Evolutionary conservation across 2,888 invertebrate genomes (phyloP).

Genomic region (Ectemnius cavifrons): DNA sequence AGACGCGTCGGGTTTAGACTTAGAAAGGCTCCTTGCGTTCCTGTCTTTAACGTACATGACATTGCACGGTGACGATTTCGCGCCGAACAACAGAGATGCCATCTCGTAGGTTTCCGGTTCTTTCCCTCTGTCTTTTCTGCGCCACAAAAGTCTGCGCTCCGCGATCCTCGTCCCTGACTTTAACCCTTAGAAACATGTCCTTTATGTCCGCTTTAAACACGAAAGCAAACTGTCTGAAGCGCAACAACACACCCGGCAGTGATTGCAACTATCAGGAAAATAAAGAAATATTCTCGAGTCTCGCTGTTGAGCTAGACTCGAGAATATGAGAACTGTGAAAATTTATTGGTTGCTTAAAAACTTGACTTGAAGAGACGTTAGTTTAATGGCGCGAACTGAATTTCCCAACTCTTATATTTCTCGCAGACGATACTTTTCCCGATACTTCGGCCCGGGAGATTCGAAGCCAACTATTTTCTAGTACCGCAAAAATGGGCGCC

Average conservation of each 20-base stretch:
- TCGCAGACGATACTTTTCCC: no score
- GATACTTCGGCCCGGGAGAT: no score
- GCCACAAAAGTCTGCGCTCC: background rate
- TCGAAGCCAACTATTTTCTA: no score
- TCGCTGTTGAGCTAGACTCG: no score
- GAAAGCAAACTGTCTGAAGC: background rate
- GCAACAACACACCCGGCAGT: background rate
- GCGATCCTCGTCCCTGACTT: background rate
- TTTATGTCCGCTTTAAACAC: background rate
- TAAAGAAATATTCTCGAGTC: no score
- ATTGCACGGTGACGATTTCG: background rate
- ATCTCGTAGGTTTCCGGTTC: background rate
- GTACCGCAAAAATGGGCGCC: no score
- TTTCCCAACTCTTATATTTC: no score
- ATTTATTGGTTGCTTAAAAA: no score
- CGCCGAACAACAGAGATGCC: background rate
- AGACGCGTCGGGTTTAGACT: background rate
- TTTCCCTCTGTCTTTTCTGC: background rate
- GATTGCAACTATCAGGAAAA: no score
- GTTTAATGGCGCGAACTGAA: no score
- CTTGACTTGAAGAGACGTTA: no score
- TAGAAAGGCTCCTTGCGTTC: background rate
- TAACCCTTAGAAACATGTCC: constrained; percentile 1
- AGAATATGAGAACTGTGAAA: no score
- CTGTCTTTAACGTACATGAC: background rate